Evolutionary conservation across 2,888 invertebrate species (phyloP).

Genomic region (Lomographa bimaculata): DNA sequence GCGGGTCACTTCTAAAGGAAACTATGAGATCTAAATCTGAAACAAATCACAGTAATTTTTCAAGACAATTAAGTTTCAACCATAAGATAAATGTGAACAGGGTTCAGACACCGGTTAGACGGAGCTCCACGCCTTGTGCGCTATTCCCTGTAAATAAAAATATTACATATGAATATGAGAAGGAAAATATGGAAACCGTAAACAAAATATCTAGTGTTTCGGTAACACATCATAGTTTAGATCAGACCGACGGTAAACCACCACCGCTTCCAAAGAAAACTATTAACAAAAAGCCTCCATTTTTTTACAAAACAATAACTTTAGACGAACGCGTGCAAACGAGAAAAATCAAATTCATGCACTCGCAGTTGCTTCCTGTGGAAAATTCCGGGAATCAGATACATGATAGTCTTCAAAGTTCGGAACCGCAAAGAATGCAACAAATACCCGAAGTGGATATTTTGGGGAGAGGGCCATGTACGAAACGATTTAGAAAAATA

Average conservation of each 20-base stretch:
- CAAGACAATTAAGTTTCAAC: slow-evolving; percentile 73
- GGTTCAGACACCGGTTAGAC: slow-evolving; percentile 67
- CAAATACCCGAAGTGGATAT: slow-evolving; percentile 62
- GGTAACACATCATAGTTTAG: slow-evolving; percentile 46
- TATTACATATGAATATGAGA: slow-evolving; percentile 60
- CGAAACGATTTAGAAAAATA: slow-evolving; percentile 85
- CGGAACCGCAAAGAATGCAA: slow-evolving; percentile 44
- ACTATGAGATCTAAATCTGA: slow-evolving; percentile 52
- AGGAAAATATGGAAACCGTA: slow-evolving; percentile 50
- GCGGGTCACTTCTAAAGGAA: slow-evolving; percentile 49
- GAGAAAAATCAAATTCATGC: slow-evolving; percentile 76
- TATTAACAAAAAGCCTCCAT: slow-evolving; percentile 67
- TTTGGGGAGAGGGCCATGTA: slow-evolving; percentile 83
- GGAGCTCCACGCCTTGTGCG: slow-evolving; percentile 78
- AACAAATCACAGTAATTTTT: slow-evolving; percentile 61
- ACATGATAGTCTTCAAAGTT: slow-evolving; percentile 43
- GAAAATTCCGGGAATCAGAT: slow-evolving; percentile 63
- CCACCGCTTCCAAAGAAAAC: slow-evolving; percentile 77
- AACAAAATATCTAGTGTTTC: slow-evolving; percentile 44
- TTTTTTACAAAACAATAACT: slow-evolving; percentile 73
- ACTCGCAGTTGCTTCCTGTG: slow-evolving; percentile 66
- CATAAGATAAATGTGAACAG: slow-evolving; percentile 71
- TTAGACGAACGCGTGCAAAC: slow-evolving; percentile 77
- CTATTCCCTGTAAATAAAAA: slow-evolving; percentile 70
- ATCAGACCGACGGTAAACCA: slow-evolving; percentile 68